Conservation (phyloP, 2,797 vertebrate genomes). For the Chrosomus eos region DNA sequence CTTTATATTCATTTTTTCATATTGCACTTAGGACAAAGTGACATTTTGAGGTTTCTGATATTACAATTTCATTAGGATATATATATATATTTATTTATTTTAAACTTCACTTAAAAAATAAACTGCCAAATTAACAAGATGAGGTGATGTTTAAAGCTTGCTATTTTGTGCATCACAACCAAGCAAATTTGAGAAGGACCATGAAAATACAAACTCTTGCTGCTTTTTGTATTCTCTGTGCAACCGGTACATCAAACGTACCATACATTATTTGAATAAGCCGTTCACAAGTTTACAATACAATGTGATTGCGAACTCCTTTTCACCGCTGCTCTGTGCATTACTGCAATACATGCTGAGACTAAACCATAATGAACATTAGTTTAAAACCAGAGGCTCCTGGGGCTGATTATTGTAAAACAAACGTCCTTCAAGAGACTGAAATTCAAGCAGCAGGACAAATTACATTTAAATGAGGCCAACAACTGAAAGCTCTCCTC, state of each 20-base stretch:
- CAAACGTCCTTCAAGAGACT: not conserved
- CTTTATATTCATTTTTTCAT: conserved; percentile 56
- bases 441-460: conserved; percentile 19
- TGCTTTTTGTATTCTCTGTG: conserved; percentile 32
- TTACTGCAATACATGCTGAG: conserved; percentile 7
- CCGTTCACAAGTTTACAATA: conserved; percentile 24
- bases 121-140: conserved; percentile 35
- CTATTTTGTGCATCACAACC: conserved; percentile 14
- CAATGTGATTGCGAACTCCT: not conserved
- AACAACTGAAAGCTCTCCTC: not conserved
- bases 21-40: conserved; percentile 65
- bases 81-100: not conserved
- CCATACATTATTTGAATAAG: conserved; percentile 31
- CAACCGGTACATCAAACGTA: conserved; percentile 32
- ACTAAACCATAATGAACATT: conserved; percentile 14
- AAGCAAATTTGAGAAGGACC: conserved; percentile 9
- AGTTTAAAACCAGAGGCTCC: conserved; percentile 4
- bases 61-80: conserved; percentile 60
- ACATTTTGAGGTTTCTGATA: conserved; percentile 48
- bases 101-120: not conserved
- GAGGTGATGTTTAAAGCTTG: conserved; percentile 44
- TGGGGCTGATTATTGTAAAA: conserved; percentile 8
- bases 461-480: conserved; percentile 33
- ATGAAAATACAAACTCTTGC: conserved; percentile 9
- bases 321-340: conserved; percentile 7